Percentiles rank a stretch among this genome's conserved stretches.
Evolutionary conservation across 2,797 vertebrate species (phyloP).

Genomic region (Helostoma temminkii): DNA sequence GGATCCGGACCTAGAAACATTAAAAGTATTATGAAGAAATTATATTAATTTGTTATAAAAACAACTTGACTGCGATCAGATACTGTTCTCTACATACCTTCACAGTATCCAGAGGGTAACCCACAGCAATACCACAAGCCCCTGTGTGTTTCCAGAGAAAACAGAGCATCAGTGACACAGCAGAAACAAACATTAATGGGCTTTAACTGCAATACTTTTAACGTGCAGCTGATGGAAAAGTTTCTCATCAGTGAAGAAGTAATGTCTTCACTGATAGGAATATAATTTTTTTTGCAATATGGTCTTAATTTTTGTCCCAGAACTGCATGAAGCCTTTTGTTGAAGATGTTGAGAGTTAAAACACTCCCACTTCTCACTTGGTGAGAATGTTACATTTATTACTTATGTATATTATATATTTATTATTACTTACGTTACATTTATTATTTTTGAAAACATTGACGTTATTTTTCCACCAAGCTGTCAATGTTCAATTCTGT

Average conservation of each 20-base stretch:
- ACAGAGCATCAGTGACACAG: constrained; percentile 30
- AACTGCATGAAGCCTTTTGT: no score
- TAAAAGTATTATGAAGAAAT: background rate
- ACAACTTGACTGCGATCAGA: background rate
- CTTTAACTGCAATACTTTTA: background rate
- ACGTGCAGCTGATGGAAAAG: background rate
- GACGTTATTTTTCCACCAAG: no score
- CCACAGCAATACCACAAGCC: constrained; percentile 78
- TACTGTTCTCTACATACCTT: constrained; percentile 60
- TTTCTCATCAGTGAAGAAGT: background rate
- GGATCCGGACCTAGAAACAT: constrained; percentile 89
- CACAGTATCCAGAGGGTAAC: constrained; percentile 82
- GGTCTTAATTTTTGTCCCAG: no score
- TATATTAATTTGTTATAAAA: fast-evolving
- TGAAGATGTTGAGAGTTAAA: no score
- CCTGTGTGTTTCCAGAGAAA: constrained; percentile 63
- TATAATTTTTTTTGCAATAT: no score
- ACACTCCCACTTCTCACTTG: no score
- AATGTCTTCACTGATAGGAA: background rate
- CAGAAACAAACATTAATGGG: background rate
- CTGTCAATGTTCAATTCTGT: no score
- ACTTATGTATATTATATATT: no score
- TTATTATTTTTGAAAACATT: no score
- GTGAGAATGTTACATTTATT: no score
- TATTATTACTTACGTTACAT: no score